A percentile compares a stretch with the other conserved stretches of the same genome.
Conservation (phyloP, 2,888 invertebrate genomes). For the Sphaerophoria taeniata region DNA sequence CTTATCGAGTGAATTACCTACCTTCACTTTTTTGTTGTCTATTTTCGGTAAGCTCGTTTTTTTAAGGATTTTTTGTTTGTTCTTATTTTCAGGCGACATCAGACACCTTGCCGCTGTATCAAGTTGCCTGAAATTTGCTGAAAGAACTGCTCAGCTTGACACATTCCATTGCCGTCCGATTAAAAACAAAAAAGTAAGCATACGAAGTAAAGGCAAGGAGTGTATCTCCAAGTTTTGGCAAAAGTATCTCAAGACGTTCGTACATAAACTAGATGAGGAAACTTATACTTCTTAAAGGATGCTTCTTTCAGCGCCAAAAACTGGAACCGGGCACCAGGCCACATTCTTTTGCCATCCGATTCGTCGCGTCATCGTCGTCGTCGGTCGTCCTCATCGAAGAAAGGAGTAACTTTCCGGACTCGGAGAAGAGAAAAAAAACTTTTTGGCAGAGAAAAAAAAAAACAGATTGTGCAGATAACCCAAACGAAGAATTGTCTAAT, state of each 20-base stretch:
- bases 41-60: conserved; percentile 20
- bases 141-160: conserved; percentile 58
- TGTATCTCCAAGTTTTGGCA: conserved; percentile 58
- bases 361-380: no score
- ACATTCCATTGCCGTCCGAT: conserved; percentile 68
- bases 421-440: conserved; percentile 53
- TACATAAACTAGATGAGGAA: neutral
- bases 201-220: conserved; percentile 9
- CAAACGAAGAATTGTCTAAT: conserved; percentile 74
- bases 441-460: conserved; percentile 52
- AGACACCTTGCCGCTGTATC: conserved; percentile 51
- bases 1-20: conserved; percentile 71
- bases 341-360: neutral
- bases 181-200: conserved; percentile 39
- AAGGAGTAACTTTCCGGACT: conserved; percentile 71
- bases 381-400: conserved; percentile 11
- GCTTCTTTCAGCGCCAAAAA: conserved; percentile 9
- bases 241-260: conserved; percentile 44
- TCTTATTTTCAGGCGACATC: conserved; percentile 4
- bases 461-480: conserved; percentile 74
- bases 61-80: conserved; percentile 18
- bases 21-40: conserved; percentile 26
- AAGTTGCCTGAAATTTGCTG: conserved; percentile 38
- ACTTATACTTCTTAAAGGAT: neutral
- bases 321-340: conserved; percentile 12